Evolutionary conservation across 2,797 vertebrate genomes (phyloP), one percentile per base, ranked within the genome.

Genomic region (Notolabrus celidotus): DNA sequence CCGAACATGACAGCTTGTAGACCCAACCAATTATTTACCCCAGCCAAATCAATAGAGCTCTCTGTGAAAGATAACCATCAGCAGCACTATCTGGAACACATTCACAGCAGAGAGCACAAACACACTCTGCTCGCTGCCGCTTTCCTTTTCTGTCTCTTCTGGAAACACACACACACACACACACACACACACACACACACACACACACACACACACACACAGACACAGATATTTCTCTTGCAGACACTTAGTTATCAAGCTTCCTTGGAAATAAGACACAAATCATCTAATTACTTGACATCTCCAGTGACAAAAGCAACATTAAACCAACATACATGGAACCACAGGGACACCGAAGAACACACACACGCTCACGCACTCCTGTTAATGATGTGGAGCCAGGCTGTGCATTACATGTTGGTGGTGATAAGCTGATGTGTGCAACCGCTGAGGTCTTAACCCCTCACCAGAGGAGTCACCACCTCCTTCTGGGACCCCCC

Each of bases 1-100:
- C 86, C 46, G 87, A 92, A 94, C 93, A 94, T 93, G 92, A 93
- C 93, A 92, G 93, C 87, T 91, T 91, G 93, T 91, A 93, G 91
- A 91, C 87, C 87, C 77, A 83, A 83, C 88, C 93, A 94, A 94
- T 94, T 93, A 94, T 93, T 94, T 85, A 89, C 85, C 87, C 79
- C 85, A 78, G 86, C 79, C 88, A 90, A 93, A 95, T 95, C 93
- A 91, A 95, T 94, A 94, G 80, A 79, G 82, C 89, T 84, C 85
- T 90, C 86, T 89, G 77, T 52, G 83, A 90, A 84, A 89, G 91
- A 92, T 91, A 90, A 90, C 87, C 88, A 90, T 94, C 89, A 87
- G 80, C 83, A 69, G 85, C 84, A 81, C 83, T 83, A 83, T 87
- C 83, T 88, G 79, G 70, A 87, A 85, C 83, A 77, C 82, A 85